phyloP scores from a whole-genome alignment of 2,888 invertebrate species.

The Lissonota sp. region DNA sequence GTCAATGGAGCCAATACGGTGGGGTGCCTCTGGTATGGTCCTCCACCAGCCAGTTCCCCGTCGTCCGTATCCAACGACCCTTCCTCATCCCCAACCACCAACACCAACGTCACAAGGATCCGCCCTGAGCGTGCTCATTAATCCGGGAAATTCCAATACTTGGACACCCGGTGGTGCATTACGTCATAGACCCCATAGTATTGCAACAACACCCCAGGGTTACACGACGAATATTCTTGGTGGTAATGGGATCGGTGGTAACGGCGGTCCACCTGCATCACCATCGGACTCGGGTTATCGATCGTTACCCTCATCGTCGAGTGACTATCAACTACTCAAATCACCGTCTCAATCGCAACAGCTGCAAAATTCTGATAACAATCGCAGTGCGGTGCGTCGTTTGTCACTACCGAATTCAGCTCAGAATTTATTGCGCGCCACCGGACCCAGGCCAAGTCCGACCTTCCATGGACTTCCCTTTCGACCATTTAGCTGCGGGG shows the following conservation, averaged over 20 bases:
- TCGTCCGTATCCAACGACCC: constrained; percentile 83
- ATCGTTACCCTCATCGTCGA: constrained; percentile 86
- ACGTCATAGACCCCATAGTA: constrained; percentile 80
- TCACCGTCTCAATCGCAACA: constrained; percentile 80
- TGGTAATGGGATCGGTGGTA: constrained; percentile 43
- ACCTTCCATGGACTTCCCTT: constrained; percentile 87
- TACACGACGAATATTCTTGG: constrained; percentile 71
- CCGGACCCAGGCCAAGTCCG: constrained; percentile 86
- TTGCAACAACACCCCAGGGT: constrained; percentile 78
- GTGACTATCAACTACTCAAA: constrained; percentile 87
- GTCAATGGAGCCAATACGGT: constrained; percentile 79
- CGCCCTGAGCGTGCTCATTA: constrained; percentile 74
- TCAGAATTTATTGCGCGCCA: constrained; percentile 84
- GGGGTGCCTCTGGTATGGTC: constrained; percentile 81
- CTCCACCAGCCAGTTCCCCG: constrained; percentile 82
- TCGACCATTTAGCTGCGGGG: constrained; percentile 82
- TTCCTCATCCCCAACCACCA: constrained; percentile 86
- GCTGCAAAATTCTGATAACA: constrained; percentile 82
- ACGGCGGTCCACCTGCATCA: constrained; percentile 78
- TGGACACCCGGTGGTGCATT: constrained; percentile 78
- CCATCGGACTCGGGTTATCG: constrained; percentile 85
- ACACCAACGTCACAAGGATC: constrained; percentile 83
- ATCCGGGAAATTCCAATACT: constrained; percentile 78
- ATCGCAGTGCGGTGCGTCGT: constrained; percentile 85
- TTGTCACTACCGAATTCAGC: constrained; percentile 85